These are phyloP conservation scores for Crocidura indochinensis DNA, from an alignment of 2,797 vertebrate genomes.

Conservation along the genomic window DNA sequence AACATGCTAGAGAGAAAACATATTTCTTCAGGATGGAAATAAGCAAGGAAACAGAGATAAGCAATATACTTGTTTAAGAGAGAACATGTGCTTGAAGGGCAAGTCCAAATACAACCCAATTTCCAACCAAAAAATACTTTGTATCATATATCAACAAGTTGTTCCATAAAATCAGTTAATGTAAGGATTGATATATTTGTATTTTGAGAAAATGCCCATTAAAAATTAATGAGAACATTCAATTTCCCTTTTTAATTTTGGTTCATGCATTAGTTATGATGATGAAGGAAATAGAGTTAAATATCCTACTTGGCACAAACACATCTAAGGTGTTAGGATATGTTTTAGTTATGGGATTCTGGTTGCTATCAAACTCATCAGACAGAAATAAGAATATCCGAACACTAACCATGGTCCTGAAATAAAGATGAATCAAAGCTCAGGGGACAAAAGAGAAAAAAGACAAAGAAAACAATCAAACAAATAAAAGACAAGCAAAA, in stretches of 20 bases:
- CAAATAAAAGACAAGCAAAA: too few relatives aligned
- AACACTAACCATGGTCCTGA: too few relatives aligned
- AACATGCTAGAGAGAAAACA: too few relatives aligned
- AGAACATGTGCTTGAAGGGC: too few relatives aligned
- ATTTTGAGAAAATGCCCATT: conserved; percentile 19
- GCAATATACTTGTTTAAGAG: too few relatives aligned
- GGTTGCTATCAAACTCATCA: not conserved
- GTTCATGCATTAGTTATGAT: not conserved
- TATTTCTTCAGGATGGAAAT: too few relatives aligned
- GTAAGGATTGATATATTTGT: not conserved
- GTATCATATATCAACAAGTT: not conserved
- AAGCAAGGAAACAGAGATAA: too few relatives aligned
- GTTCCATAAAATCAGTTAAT: not conserved
- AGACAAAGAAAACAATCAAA: too few relatives aligned
- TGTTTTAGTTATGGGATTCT: not conserved
- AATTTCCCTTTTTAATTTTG: not conserved
- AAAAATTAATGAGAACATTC: not conserved
- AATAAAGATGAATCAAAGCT: too few relatives aligned
- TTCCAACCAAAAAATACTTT: not conserved
- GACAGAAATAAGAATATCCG: not conserved
- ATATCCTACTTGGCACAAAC: not conserved
- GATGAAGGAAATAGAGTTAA: not conserved
- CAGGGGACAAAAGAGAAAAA: too few relatives aligned
- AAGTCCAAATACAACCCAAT: not conserved
- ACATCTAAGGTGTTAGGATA: not conserved